A percentile compares a stretch with the other conserved stretches of the same genome.
Evolutionary conservation across 2,113 vertebrate species (phyloP).

Genomic region (Colistium nudipinnis): DNA sequence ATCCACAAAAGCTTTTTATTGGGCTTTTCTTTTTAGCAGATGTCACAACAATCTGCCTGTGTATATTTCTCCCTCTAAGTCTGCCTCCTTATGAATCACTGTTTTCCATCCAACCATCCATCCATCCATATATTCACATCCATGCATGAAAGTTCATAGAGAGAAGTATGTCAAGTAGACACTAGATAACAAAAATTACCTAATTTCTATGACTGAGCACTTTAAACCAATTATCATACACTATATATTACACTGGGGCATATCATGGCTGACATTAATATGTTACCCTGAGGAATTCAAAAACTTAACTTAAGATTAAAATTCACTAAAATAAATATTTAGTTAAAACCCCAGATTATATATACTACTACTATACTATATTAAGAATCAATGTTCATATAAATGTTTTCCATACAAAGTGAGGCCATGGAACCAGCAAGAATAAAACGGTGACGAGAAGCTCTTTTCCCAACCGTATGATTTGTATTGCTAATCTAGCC

Average conservation of each 20-base stretch:
- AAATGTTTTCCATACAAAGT: slow-evolving; percentile 25
- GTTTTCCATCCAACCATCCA: slow-evolving; percentile 4
- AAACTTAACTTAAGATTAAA: not conserved
- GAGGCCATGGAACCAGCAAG: not conserved
- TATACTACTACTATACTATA: too few relatives aligned
- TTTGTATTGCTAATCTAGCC: slow-evolving; percentile 57
- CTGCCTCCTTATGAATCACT: slow-evolving; percentile 10
- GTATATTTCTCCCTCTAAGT: slow-evolving; percentile 26
- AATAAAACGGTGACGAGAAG: slow-evolving; percentile 8
- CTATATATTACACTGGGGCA: slow-evolving; percentile 23
- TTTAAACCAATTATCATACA: slow-evolving; percentile 18
- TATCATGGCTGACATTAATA: slow-evolving; percentile 18
- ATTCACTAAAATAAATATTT: slow-evolving; percentile 40
- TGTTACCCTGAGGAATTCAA: slow-evolving; percentile 2
- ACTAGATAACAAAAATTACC: slow-evolving; percentile 13
- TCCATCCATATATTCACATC: not conserved
- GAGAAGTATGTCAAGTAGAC: slow-evolving; percentile 29
- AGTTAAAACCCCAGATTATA: slow-evolving; percentile 28
- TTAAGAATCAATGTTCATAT: slow-evolving; percentile 27
- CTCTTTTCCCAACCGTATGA: slow-evolving; percentile 1
- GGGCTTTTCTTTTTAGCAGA: slow-evolving; percentile 59
- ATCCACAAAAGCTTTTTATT: slow-evolving; percentile 68
- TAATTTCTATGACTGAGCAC: slow-evolving; percentile 16
- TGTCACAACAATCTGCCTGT: slow-evolving; percentile 38
- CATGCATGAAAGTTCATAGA: too few relatives aligned